phyloP scores from a whole-genome alignment of 2,888 invertebrate genomes.

The Tipula unca region DNA sequence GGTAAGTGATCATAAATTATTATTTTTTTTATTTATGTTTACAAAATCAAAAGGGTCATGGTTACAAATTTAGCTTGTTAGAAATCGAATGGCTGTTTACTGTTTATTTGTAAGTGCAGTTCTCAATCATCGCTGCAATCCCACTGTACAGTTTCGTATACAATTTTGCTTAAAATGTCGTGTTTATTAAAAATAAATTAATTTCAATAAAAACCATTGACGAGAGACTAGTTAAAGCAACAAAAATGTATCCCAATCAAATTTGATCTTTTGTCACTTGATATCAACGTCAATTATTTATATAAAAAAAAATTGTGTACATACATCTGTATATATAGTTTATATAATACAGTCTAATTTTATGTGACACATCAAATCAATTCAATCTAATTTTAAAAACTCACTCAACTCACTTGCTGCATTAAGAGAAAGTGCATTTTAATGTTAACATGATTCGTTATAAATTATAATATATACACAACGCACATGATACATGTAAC shows the following conservation, averaged over 20 bases:
- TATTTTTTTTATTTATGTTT: not conserved
- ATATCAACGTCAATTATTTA: not conserved
- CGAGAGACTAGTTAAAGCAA: not conserved
- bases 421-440: not conserved
- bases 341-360: not conserved
- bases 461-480: not conserved
- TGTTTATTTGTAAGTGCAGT: not conserved
- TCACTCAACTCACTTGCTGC: not conserved
- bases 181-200: not conserved
- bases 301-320: not conserved
- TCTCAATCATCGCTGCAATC: not conserved
- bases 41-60: not conserved
- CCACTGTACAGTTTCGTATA: not conserved
- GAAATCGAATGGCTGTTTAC: not conserved
- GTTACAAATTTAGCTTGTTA: not conserved
- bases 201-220: not conserved
- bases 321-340: not conserved
- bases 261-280: slow-evolving; percentile 4
- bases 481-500: not conserved
- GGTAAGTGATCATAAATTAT: not conserved
- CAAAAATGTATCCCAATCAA: slow-evolving; percentile 4
- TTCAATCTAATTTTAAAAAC: slow-evolving; percentile 8
- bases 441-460: not conserved
- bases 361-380: slow-evolving; percentile 8
- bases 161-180: not conserved